phyloP scores from a whole-genome alignment of 2,113 vertebrate genomes.

The Eulemur rufifrons region DNA sequence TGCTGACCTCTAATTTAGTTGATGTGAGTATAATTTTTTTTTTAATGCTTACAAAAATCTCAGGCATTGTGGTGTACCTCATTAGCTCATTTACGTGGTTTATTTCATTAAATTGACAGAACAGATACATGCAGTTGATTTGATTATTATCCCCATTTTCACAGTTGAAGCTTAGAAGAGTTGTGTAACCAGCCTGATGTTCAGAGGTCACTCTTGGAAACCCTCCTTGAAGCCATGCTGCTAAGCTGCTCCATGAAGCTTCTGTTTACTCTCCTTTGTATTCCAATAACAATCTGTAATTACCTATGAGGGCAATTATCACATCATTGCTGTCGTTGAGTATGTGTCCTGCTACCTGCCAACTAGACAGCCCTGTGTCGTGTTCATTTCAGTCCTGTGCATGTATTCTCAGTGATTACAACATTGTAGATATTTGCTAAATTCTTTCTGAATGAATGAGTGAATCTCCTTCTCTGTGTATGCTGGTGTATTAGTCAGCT shows the following conservation, averaged over 20 bases:
- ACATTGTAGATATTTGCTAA: not conserved
- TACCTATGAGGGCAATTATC: slow-evolving; percentile 6
- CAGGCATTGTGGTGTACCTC: not conserved
- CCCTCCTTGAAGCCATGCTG: not conserved
- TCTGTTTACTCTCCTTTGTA: not conserved
- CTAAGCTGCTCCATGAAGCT: not conserved
- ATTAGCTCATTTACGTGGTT: slow-evolving; percentile 21
- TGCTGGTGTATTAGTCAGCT: not conserved
- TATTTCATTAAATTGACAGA: slow-evolving; percentile 28
- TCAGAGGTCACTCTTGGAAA: not conserved
- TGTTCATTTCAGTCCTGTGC: not conserved
- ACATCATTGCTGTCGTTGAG: not conserved
- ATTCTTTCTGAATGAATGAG: not conserved
- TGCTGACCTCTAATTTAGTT: slow-evolving; percentile 7
- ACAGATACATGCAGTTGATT: not conserved
- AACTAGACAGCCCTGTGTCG: not conserved
- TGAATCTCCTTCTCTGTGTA: not conserved
- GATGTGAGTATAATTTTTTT: not conserved
- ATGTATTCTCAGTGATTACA: not conserved
- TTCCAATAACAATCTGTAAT: not conserved
- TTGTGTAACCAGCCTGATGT: not conserved
- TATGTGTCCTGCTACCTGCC: not conserved
- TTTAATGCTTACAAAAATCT: slow-evolving; percentile 16
- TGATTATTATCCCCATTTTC: slow-evolving; percentile 24
- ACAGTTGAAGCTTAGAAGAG: slow-evolving; percentile 1